A percentile compares a stretch with the other conserved stretches of the same genome.
phyloP scores from a whole-genome alignment of 2,797 vertebrate genomes.

The Taenioides sp. region DNA sequence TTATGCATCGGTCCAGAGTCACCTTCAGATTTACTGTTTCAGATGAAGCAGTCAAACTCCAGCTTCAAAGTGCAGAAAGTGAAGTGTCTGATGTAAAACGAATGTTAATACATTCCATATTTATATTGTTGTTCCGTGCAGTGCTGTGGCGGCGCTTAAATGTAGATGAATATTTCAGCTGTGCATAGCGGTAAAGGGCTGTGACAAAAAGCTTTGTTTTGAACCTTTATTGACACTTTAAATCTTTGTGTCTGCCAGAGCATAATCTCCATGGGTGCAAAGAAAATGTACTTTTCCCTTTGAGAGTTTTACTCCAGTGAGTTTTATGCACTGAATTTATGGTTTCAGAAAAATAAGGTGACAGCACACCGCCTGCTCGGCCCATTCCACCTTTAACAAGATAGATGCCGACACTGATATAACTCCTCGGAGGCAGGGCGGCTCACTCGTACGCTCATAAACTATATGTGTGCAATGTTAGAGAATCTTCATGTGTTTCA shows the following conservation, averaged over 20 bases:
- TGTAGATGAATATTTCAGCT: conserved; percentile 50
- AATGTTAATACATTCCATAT: conserved; percentile 36
- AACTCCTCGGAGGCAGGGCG: conserved; percentile 61
- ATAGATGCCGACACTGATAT: conserved; percentile 65
- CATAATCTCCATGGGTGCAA: conserved; percentile 65
- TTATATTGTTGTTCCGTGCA: conserved; percentile 44
- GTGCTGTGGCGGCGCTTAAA: conserved; percentile 42
- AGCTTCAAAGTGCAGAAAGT: conserved; percentile 17
- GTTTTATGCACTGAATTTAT: conserved; percentile 75
- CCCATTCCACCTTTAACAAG: conserved; percentile 72
- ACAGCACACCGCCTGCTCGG: conserved; percentile 62
- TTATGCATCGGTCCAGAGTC: conserved; percentile 33
- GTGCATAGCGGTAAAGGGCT: conserved; percentile 34
- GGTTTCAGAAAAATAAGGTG: conserved; percentile 71
- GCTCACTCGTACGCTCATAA: conserved; percentile 38
- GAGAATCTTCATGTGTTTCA: conserved; percentile 16
- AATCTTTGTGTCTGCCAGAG: conserved; percentile 63
- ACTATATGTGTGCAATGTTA: conserved; percentile 4
- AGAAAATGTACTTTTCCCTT: conserved; percentile 67
- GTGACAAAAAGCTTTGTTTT: conserved; percentile 53
- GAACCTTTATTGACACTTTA: conserved; percentile 73
- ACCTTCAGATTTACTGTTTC: conserved; percentile 43
- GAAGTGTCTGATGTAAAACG: conserved; percentile 35
- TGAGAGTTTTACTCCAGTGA: conserved; percentile 65
- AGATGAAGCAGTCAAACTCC: conserved; percentile 5